Base-by-base conservation (phyloP, 2,888 invertebrate species). In the Petrophora chlorosata region DNA sequence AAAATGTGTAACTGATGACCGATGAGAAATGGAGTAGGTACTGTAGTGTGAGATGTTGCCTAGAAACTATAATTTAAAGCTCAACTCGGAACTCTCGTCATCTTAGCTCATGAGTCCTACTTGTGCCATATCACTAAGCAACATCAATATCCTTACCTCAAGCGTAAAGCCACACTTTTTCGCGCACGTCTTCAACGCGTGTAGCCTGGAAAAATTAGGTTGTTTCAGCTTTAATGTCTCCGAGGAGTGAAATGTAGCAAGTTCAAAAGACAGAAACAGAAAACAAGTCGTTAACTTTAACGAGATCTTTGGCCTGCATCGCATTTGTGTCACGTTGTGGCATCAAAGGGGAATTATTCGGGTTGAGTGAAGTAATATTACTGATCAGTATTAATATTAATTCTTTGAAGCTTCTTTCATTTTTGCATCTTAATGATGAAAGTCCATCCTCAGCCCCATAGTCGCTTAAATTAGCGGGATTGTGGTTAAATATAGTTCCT, bases 261-360 rank as follows among this genome's bases (percentile, higher is more conserved):
- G 29, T 22, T n/a, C n/a, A n/a, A n/a, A n/a, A n/a, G n/a, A n/a
- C n/a, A n/a, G 46, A 34, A 26, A 23, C 43, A 42, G 40, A 57
- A 57, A 48, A 55, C 60, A 55, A 32, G 42, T 32, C 53, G 49
- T 59, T 42, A 59, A 54, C 14, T 52, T 56, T 59, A 52, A 59
- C 46, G 57, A 49, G 57, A 49, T 49, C 34, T 44, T 52, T 49
- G 36, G 33, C 29, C 28, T 16, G 15, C 12, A 52, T 32, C 44
- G 40, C 29, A 30, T 46, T 36, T 47, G 51, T 32, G 51, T 35
- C 46, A 32, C 39, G 16, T 12, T 29, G 40, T 23, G 33, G 15
- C 42, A 43, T 59, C 53, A 56, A 54, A 49, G 15, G 13, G 1
- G 9, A 22, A 17, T n/a, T n/a, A 28, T 36, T 13, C 40, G 16